Conservation (phyloP, 2,113 vertebrate genomes). For the Cepphus grylle region DNA sequence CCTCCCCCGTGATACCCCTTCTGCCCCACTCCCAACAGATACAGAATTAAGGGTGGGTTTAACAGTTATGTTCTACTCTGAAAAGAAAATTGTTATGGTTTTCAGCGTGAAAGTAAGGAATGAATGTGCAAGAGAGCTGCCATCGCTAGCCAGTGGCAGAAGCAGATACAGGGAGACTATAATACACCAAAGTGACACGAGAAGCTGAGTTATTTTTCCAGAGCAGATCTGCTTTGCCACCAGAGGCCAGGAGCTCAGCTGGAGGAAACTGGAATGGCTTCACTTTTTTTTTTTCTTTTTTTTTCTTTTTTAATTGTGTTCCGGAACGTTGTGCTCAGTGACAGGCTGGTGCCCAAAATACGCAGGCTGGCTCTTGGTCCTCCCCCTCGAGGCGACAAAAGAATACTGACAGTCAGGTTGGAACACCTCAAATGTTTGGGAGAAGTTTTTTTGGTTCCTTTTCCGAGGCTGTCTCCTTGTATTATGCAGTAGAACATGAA, state of each 20-base stretch:
- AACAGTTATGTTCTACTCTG: rapidly evolving
- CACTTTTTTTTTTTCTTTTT: neutral
- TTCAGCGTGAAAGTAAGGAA: rapidly evolving
- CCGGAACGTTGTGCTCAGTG: rapidly evolving
- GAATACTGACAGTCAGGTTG: rapidly evolving
- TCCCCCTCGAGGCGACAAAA: neutral
- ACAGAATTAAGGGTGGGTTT: neutral
- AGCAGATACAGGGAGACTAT: neutral
- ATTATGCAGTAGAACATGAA: neutral
- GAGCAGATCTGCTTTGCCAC: neutral
- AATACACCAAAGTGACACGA: rapidly evolving
- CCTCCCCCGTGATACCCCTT: too few relatives aligned
- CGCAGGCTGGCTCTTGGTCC: neutral
- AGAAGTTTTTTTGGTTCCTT: neutral
- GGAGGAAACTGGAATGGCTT: neutral
- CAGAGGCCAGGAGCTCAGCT: neutral
- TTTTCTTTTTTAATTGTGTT: neutral
- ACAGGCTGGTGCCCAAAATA: neutral
- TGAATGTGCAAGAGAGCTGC: rapidly evolving
- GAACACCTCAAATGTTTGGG: neutral
- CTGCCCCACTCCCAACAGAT: neutral
- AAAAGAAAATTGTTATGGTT: rapidly evolving
- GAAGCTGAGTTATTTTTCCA: neutral
- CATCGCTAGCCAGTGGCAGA: rapidly evolving
- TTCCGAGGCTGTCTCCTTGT: neutral